Base-by-base conservation (phyloP, 2,888 invertebrate species). In the Cyclophora punctaria region DNA sequence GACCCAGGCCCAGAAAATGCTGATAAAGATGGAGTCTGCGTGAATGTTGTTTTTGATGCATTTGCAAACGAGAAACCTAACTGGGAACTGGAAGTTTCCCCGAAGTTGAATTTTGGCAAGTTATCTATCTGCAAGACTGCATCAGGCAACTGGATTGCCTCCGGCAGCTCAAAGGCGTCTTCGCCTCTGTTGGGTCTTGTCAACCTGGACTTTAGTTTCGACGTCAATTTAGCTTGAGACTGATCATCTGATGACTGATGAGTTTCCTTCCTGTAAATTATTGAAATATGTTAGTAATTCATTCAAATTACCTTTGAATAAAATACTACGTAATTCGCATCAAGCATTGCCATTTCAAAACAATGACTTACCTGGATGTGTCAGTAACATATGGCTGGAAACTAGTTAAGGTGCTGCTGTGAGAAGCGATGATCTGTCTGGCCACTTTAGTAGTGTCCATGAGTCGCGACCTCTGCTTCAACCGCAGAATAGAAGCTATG, bases 381-480 rank as follows among this genome's bases (percentile, higher is more conserved):
- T 54, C 46, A 0, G 5, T 35, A 35, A 7, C 5, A 73, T 73
- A 78, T 45, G 64, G 75, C 54, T 48, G 60, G 62, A 64, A 78
- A 62, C 64, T 76, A 44, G 59, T 75, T 61, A 53, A 47, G 33
- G 61, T 85, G 83, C 80, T 89, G 63, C 86, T 90, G 44, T 90
- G 89, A 2, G 87, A 86, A 2, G 87, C 89, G 7, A 92, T 90
- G 46, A 92, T 89, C 68, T 91, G 91, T 41, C 93, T 81, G 6
- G 92, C 92, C 5, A 89, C 85, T 52, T 89, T 90, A 0, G 93
- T 92, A 4, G 91, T 90, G 55, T 91, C 90, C 77, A 92, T 92
- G 34, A 93, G 74, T 45, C 89, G 76, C 34, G 90, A 80, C 75
- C 90, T 80, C 75, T 90, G 84, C 69, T 91, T 92, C 65, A 93